These are phyloP conservation scores for Drosophila mimetica DNA, from an alignment of 2,888 invertebrate species.

Conservation along the genomic window DNA sequence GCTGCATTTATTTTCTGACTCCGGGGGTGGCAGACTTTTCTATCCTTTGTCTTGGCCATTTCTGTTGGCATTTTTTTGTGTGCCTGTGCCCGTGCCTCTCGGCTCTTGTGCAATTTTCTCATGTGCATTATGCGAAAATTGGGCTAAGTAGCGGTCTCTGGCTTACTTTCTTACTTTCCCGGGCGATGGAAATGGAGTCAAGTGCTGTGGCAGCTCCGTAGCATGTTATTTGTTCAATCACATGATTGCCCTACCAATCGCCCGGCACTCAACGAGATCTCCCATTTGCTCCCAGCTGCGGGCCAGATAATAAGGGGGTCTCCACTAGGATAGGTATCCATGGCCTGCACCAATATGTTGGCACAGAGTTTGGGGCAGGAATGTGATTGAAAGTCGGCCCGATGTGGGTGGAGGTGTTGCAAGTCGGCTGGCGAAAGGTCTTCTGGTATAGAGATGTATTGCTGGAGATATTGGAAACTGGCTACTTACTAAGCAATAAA, in stretches of 20 bases:
- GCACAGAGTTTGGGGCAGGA: constrained; percentile 44
- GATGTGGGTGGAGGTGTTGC: constrained; percentile 21
- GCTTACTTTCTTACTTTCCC: constrained; percentile 31
- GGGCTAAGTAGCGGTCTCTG: constrained; percentile 71
- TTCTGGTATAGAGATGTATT: constrained; percentile 5
- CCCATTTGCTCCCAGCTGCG: constrained; percentile 49
- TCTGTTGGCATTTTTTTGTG: constrained; percentile 65
- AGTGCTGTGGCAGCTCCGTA: constrained; percentile 60
- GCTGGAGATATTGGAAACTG: background rate
- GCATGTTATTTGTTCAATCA: constrained; percentile 74
- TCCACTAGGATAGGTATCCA: background rate
- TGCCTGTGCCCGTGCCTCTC: constrained; percentile 28
- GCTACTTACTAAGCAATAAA: background rate
- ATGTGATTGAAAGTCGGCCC: constrained; percentile 39
- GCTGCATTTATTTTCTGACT: constrained; percentile 52
- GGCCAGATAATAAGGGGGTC: constrained; percentile 34
- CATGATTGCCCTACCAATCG: constrained; percentile 62
- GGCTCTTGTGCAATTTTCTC: constrained; percentile 53
- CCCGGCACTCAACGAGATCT: constrained; percentile 39
- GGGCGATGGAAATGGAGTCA: constrained; percentile 67
- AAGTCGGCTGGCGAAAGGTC: constrained; percentile 7
- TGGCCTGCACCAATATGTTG: constrained; percentile 19
- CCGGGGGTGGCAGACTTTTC: constrained; percentile 61
- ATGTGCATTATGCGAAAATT: constrained; percentile 78
- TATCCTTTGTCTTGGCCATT: constrained; percentile 59